Evolutionary conservation across 2,888 invertebrate species (phyloP), one percentile per base, ranked within the genome.

Genomic region (Spatulosminthurus flaviceps): DNA sequence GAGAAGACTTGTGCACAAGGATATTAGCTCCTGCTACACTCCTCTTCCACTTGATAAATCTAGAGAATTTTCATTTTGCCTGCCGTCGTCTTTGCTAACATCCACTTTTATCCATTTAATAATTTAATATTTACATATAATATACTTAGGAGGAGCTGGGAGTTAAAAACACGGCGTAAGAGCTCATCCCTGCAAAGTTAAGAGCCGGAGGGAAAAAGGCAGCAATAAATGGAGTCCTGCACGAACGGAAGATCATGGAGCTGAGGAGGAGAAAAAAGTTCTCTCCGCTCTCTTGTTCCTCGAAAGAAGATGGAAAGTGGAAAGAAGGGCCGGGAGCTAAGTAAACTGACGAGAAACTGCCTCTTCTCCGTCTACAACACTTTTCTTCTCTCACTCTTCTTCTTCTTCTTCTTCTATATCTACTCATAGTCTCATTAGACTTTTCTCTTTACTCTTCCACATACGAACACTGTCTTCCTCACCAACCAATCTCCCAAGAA

Each of bases 401-500:
- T 73, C 43, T 73, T 26, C 69, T 69, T 69, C 13, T 21, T 24
- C 66, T 13, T 22, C 24, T 66, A 22, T 16, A 22, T 73, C 28
- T 28, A 61, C 73, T 60, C 21, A 24, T 43, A 73, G 73, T 28
- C 73, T 73, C 60, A 73, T 73, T 73, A 73, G 73, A 73, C 79
- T 79, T 82, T 82, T 78, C 82, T 81, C 79, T 34, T 34, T n/a
- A 51, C 51, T 51, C n/a, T 51, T 51, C 51, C 51, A 51, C 51
- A 19, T 51, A 19, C 51, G 16, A 13, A 51, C 51, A 51, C n/a
- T 51, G 16, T 34, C 16, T n/a, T 51, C 5, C 19, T 51, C 51
- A 19, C 51, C 51, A n/a, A 19, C 51, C 51, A 51, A 51, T 51
- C 51, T 79, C 79, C 77, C 75, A 80, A 82, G 80, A 82, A 82